Conservation (phyloP, 2,888 invertebrate species). For the Glyphotaelius pellucidus region DNA sequence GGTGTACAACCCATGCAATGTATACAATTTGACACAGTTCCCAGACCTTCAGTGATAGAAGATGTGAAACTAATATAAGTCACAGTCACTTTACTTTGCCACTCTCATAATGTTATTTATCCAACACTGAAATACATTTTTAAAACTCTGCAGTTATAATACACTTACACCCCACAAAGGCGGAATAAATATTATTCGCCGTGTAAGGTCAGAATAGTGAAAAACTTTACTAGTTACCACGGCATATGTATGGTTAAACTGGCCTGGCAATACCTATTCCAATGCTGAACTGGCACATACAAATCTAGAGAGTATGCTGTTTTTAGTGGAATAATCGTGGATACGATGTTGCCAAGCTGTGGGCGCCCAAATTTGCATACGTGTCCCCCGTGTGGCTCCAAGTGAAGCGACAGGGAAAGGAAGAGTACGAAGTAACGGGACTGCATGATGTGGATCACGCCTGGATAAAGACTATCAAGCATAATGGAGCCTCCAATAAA, state of each 20-base stretch:
- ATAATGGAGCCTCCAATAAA: slow-evolving; percentile 76
- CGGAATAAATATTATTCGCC: too few relatives aligned
- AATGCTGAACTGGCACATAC: too few relatives aligned
- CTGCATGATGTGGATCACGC: slow-evolving; percentile 90
- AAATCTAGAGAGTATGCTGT: background rate
- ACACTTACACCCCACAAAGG: background rate
- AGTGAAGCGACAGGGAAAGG: slow-evolving; percentile 81
- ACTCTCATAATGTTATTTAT: background rate
- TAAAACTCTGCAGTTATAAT: background rate
- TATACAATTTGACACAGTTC: background rate
- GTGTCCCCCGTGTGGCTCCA: slow-evolving; percentile 98
- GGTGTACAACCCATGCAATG: too few relatives aligned
- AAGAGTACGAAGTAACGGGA: slow-evolving; percentile 82
- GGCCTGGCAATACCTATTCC: too few relatives aligned
- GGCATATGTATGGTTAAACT: too few relatives aligned
- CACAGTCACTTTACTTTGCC: background rate
- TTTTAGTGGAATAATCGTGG: slow-evolving; percentile 96
- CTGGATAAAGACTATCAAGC: slow-evolving; percentile 87
- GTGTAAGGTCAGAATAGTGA: too few relatives aligned
- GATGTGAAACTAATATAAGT: background rate
- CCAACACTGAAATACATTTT: background rate
- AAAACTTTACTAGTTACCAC: too few relatives aligned
- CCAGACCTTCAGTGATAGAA: too few relatives aligned
- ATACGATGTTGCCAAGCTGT: slow-evolving; percentile 93
- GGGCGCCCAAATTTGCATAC: slow-evolving; percentile 92